Evolutionary conservation across 2,888 invertebrate genomes (phyloP), one percentile per base, ranked within the genome.

Genomic region (Scaptomyza tumidula): DNA sequence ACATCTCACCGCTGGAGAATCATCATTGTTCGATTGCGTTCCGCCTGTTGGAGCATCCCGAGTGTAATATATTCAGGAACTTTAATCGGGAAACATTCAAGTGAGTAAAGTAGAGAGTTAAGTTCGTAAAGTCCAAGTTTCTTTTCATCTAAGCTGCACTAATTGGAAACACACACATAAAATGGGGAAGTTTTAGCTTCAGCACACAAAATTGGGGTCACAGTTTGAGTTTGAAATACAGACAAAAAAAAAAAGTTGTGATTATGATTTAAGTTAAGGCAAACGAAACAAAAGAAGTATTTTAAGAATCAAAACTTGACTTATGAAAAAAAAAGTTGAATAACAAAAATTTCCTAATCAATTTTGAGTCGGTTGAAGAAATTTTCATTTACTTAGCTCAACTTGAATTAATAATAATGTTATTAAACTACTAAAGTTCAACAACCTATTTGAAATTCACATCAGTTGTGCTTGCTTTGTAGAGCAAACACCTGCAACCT

Each of bases 11-110:
- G 3, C 92, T 97, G 90, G 97, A 97, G 92, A 97, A 97, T 92
- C 97, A 97, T 91, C 97, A 97, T 90, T 96, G 96, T 92, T 96
- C 96, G 71, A 96, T 97, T 80, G 95, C 96, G 48, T 97, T 97
- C 92, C 94, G 96, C 70, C 94, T 97, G 78, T 93, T 97, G 79
- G 96, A 96, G 89, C 94, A 95, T 88, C 95, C 95, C 59, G 96
- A 96, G 89, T 96, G 96, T 91, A 97, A 97, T 92, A 96, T 97
- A 79, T 95, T 96, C 90, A 94, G 94, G 78, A 95, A 95, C 84
- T 93, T 96, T 84, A 93, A 93, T 77, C 92, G 93, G 79, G 93
- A 94, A 72, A 93, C 93, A 76, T 95, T 94, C 91, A 94, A 94
- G 92, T 92, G 88, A 92, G 92, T 90, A 70, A 1, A 7, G 33